phyloP scores from a whole-genome alignment of 2,113 vertebrate species.

The Chionis minor region DNA sequence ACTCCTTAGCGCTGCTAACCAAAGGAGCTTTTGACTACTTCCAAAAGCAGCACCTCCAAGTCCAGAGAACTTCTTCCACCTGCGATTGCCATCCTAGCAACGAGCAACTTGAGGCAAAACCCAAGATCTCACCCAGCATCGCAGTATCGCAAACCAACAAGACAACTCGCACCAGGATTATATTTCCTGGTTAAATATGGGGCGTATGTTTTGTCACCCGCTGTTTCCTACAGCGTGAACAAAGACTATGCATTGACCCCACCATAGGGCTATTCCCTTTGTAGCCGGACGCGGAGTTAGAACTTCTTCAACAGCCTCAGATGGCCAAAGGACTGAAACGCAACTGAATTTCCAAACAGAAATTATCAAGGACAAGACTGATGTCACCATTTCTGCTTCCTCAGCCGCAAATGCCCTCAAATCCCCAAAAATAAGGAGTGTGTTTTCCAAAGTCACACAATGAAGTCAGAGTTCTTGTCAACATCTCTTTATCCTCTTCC shows the following conservation, averaged over 20 bases:
- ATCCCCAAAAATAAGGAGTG: accelerated
- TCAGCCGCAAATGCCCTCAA: background rate
- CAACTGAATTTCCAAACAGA: background rate
- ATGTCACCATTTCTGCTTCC: background rate
- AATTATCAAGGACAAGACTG: background rate
- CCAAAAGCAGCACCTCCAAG: background rate
- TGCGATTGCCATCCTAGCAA: background rate
- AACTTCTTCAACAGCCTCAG: background rate
- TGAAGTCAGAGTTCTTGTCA: background rate
- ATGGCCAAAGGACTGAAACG: background rate
- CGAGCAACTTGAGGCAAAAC: background rate
- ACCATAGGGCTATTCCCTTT: background rate
- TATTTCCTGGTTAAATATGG: background rate
- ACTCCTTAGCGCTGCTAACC: background rate
- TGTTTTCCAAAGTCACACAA: background rate
- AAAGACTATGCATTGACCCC: background rate
- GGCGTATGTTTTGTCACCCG: background rate
- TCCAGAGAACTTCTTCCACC: background rate
- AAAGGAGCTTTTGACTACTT: background rate
- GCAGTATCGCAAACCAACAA: background rate
- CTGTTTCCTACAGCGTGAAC: background rate
- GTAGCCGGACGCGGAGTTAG: accelerated
- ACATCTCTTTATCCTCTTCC: background rate
- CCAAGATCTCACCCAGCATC: background rate
- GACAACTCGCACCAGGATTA: background rate